Conservation (phyloP, 2,113 vertebrate species). For the Nycticebus coucang region DNA sequence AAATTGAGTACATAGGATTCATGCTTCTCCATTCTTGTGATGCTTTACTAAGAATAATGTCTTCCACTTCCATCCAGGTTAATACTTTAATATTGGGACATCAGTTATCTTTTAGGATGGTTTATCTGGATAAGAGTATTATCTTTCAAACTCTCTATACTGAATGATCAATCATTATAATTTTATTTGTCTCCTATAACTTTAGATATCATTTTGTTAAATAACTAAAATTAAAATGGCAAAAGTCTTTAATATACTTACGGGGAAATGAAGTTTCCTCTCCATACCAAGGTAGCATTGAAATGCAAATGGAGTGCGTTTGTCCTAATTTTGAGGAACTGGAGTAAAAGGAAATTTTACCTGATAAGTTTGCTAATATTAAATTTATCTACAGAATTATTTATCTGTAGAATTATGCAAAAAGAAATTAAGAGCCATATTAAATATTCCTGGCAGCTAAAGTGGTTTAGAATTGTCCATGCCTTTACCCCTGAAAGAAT, state of each 20-base stretch:
- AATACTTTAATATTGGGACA: not conserved
- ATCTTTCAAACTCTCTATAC: constrained; percentile 26
- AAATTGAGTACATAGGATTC: too few species aligned
- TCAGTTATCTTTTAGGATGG: not conserved
- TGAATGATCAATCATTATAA: not conserved
- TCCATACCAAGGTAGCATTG: not conserved
- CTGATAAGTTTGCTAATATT: constrained; percentile 32
- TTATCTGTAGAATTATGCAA: not conserved
- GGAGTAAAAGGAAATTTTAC: not conserved
- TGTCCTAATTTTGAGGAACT: not conserved
- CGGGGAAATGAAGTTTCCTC: not conserved
- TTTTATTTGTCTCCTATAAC: constrained; percentile 1
- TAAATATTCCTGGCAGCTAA: not conserved
- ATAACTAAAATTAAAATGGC: constrained; percentile 45
- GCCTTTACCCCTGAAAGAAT: not conserved
- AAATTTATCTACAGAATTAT: not conserved
- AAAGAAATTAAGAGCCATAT: not conserved
- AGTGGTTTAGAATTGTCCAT: not conserved
- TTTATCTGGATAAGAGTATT: constrained; percentile 3
- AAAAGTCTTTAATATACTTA: not conserved
- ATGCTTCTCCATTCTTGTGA: too few species aligned
- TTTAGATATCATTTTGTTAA: constrained; percentile 27
- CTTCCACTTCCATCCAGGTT: too few species aligned
- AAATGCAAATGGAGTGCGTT: not conserved
- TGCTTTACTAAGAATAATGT: too few species aligned